These are phyloP conservation scores for Paradoxurus hermaphroditus DNA, from an alignment of 2,113 vertebrate species.

Conservation along the genomic window DNA sequence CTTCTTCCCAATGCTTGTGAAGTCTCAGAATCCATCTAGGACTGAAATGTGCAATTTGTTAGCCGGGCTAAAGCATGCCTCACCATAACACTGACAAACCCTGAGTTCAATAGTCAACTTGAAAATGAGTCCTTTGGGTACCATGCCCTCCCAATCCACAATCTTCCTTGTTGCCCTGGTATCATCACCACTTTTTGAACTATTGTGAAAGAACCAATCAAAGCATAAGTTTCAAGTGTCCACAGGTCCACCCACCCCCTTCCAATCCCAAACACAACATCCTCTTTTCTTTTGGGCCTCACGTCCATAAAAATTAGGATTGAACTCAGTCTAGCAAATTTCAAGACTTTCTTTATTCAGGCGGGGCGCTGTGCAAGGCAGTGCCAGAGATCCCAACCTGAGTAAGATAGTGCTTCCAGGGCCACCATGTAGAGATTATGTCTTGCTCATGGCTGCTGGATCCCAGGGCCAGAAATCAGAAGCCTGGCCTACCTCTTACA, in stretches of 20 bases:
- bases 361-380: neutral
- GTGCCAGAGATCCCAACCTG: neutral
- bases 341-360: neutral
- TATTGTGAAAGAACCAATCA: neutral
- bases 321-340: neutral
- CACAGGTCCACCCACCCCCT: neutral
- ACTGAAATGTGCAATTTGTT: accelerated
- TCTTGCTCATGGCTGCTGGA: neutral
- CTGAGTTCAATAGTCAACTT: neutral
- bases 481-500: neutral
- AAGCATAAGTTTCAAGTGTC: neutral
- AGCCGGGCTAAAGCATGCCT: neutral
- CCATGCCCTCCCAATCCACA: neutral
- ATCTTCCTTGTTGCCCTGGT: neutral
- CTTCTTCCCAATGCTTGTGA: neutral
- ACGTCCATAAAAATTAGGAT: neutral
- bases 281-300: neutral
- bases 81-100: neutral
- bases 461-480: neutral
- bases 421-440: neutral
- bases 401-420: neutral
- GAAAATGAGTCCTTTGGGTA: neutral
- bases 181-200: neutral
- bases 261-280: neutral
- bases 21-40: no score